These are phyloP conservation scores for Leucophora obtusa DNA, from an alignment of 2,888 invertebrate genomes.

Conservation along the genomic window DNA sequence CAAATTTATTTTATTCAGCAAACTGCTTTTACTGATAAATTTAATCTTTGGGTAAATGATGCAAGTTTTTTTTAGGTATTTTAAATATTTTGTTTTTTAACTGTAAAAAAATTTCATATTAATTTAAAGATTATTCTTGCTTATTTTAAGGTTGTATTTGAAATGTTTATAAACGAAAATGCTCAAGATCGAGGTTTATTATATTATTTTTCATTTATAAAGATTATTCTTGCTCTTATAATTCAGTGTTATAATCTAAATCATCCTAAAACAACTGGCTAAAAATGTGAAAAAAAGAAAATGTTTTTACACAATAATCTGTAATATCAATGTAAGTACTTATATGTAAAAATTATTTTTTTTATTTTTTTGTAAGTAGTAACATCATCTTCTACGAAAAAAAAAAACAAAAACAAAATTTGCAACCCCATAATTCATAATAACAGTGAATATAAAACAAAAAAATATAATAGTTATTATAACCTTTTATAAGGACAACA, in stretches of 20 bases:
- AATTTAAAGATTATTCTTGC: too few relatives aligned
- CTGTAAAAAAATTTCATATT: too few relatives aligned
- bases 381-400: constrained; percentile 14
- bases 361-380: constrained; percentile 39
- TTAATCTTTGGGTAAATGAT: too few relatives aligned
- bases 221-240: too few relatives aligned
- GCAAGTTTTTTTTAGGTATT: too few relatives aligned
- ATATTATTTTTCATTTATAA: too few relatives aligned
- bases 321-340: constrained; percentile 56
- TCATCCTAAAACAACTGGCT: constrained; percentile 3
- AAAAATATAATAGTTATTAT: constrained; percentile 13
- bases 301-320: constrained; percentile 29
- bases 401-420: constrained; percentile 22
- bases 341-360: constrained; percentile 45
- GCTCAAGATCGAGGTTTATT: too few relatives aligned
- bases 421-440: constrained; percentile 25
- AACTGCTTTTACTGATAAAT: too few relatives aligned
- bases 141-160: too few relatives aligned
- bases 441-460: not conserved
- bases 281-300: constrained; percentile 13
- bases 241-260: not conserved
- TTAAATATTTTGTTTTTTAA: too few relatives aligned
- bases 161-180: too few relatives aligned
- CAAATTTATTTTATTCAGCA: too few relatives aligned
- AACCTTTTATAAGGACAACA: constrained; percentile 15